Percentiles rank a stretch among this genome's conserved stretches.
Evolutionary conservation across 2,888 invertebrate species (phyloP).

Genomic region (Melanargia galathea): DNA sequence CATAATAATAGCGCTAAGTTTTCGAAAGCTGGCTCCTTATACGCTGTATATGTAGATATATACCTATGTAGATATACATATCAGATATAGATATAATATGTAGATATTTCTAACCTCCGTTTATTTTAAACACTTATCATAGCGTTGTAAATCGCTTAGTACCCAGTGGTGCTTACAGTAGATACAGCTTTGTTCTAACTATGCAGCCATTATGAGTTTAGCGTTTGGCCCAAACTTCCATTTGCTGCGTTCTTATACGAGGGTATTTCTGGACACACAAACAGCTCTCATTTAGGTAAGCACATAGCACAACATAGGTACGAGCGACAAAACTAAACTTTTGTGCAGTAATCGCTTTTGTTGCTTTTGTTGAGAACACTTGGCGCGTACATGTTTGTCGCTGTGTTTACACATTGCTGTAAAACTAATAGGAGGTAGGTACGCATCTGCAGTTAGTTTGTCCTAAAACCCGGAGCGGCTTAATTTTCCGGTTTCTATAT

Average conservation of each 20-base stretch:
- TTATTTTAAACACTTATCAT: too few species aligned
- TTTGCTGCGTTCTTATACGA: neutral
- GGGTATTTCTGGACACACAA: neutral
- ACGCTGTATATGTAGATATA: too few species aligned
- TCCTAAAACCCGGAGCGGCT: neutral
- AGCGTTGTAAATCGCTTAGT: too few species aligned
- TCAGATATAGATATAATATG: too few species aligned
- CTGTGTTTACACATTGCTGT: neutral
- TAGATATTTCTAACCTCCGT: too few species aligned
- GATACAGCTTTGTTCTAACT: neutral
- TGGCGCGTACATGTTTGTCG: neutral
- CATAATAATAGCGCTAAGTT: too few species aligned
- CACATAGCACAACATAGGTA: neutral
- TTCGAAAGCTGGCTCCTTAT: too few species aligned
- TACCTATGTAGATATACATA: too few species aligned
- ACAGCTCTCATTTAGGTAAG: neutral
- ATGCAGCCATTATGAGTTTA: neutral
- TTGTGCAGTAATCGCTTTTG: constrained; percentile 11
- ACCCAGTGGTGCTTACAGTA: too few species aligned
- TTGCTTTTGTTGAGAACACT: too few species aligned
- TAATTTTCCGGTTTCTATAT: constrained; percentile 14
- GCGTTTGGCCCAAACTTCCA: neutral
- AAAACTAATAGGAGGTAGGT: neutral
- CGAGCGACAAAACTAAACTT: constrained; percentile 14
- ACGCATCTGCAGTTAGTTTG: constrained; percentile 8